Percentiles rank a stretch among this genome's conserved stretches.
These are phyloP conservation scores for Anastrepha obliqua DNA, from an alignment of 1,140 invertebrate species.

Conservation along the genomic window DNA sequence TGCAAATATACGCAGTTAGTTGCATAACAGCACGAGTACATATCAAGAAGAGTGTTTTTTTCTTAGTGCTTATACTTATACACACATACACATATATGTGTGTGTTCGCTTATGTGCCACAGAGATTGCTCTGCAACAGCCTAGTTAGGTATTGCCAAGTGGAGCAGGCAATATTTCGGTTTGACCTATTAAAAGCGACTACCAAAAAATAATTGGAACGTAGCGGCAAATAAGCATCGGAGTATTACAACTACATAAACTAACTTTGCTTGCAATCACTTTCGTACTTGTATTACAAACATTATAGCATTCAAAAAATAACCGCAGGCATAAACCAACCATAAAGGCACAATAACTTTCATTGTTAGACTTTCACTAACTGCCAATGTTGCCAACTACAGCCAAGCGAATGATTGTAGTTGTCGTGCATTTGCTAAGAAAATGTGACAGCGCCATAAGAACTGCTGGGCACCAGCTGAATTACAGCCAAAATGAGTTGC, in stretches of 20 bases:
- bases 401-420: not conserved
- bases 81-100: not conserved
- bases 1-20: too few relatives aligned
- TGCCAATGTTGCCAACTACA: not conserved
- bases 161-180: constrained; percentile 35
- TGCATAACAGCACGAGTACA: too few relatives aligned
- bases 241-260: not conserved
- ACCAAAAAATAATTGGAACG: constrained; percentile 42
- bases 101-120: not conserved
- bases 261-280: not conserved
- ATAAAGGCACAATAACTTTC: constrained; percentile 29
- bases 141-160: constrained; percentile 40
- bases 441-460: not conserved
- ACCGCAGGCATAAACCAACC: not conserved
- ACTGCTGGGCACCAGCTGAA: not conserved
- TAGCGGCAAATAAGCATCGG: constrained; percentile 22
- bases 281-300: not conserved
- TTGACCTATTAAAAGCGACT: constrained; percentile 29
- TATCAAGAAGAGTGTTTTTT: not conserved
- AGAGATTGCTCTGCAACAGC: not conserved
- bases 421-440: constrained; percentile 3
- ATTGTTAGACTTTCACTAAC: constrained; percentile 41
- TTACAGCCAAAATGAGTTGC: not conserved
- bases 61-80: too few relatives aligned
- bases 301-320: not conserved